Percentiles rank a stretch among this genome's conserved stretches.
Evolutionary conservation across 1,140 invertebrate species (phyloP).

Genomic region (Nephotettix cincticeps): DNA sequence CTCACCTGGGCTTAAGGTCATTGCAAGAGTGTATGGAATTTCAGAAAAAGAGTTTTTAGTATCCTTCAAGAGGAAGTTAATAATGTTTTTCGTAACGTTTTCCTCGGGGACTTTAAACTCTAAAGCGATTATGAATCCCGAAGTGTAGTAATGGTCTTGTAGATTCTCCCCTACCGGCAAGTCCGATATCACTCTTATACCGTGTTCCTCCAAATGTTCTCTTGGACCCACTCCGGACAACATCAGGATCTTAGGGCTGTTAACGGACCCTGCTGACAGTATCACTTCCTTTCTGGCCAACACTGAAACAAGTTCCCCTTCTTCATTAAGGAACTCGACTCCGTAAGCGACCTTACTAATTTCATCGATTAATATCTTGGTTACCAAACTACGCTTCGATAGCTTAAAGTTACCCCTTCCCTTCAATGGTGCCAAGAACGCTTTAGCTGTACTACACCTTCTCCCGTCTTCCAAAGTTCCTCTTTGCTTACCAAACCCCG

Average conservation of each 20-base stretch:
- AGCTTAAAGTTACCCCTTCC: slow-evolving; percentile 64
- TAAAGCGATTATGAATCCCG: slow-evolving; percentile 48
- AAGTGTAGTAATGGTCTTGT: slow-evolving; percentile 60
- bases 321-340: slow-evolving; percentile 53
- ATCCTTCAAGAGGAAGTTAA: slow-evolving; percentile 62
- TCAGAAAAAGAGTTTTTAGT: slow-evolving; percentile 55
- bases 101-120: slow-evolving; percentile 64
- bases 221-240: slow-evolving; percentile 73
- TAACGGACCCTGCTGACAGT: slow-evolving; percentile 63
- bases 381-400: slow-evolving; percentile 62
- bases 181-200: slow-evolving; percentile 63
- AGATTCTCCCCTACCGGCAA: slow-evolving; percentile 75
- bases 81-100: slow-evolving; percentile 73
- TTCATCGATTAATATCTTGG: slow-evolving; percentile 72
- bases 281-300: slow-evolving; percentile 33
- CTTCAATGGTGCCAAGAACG: slow-evolving; percentile 67
- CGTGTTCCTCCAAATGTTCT: slow-evolving; percentile 63
- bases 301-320: background rate
- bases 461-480: slow-evolving; percentile 67
- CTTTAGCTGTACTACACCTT: slow-evolving; percentile 69
- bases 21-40: slow-evolving; percentile 75
- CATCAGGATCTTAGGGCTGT: slow-evolving; percentile 69
- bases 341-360: slow-evolving; percentile 70
- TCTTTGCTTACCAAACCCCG: slow-evolving; percentile 45
- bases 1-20: too few species aligned